Percentiles rank a stretch among this genome's conserved stretches.
Evolutionary conservation across 1,140 invertebrate genomes (phyloP).

Genomic region (Saxidomus purpurata): DNA sequence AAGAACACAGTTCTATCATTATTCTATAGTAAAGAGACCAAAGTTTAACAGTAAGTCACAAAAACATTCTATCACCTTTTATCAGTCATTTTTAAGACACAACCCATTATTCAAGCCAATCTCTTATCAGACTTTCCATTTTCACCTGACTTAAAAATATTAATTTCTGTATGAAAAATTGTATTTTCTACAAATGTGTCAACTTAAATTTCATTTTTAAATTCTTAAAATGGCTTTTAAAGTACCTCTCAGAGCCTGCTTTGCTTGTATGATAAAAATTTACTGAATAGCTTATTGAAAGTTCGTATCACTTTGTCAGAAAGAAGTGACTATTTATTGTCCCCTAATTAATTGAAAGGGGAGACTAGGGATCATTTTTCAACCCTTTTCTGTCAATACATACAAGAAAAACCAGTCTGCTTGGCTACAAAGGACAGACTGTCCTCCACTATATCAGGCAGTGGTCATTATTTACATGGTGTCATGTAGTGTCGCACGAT

Average conservation of each 20-base stretch:
- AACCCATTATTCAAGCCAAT: too few species aligned
- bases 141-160: neutral
- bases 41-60: too few species aligned
- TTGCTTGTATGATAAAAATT: neutral
- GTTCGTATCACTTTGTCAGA: constrained; percentile 25
- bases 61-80: too few species aligned
- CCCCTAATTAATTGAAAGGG: constrained; percentile 17
- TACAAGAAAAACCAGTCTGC: neutral
- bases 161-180: neutral
- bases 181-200: neutral
- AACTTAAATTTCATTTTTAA: neutral
- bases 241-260: neutral
- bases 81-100: too few species aligned
- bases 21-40: too few species aligned
- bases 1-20: too few species aligned
- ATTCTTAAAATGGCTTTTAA: constrained; percentile 11
- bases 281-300: constrained; percentile 5
- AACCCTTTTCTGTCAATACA: constrained; percentile 27
- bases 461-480: constrained; percentile 1
- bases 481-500: neutral
- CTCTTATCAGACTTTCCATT: too few species aligned
- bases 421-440: neutral
- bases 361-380: constrained; percentile 20
- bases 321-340: constrained; percentile 29
- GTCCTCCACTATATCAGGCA: neutral